phyloP scores from a whole-genome alignment of 2,888 invertebrate genomes.

The Leistus spinibarbis region DNA sequence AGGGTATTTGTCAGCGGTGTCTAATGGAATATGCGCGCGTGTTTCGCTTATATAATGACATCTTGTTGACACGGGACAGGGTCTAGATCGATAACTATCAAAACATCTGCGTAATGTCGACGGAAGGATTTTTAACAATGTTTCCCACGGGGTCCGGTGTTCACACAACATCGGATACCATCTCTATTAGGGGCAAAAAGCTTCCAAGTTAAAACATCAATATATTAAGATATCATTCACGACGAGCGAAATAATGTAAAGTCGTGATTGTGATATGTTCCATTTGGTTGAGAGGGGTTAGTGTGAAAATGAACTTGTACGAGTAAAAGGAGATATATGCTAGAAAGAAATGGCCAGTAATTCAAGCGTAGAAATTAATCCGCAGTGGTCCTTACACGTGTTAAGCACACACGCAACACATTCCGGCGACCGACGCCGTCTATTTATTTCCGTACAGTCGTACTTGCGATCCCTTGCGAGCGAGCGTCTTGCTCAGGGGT shows the following conservation, averaged over 20 bases:
- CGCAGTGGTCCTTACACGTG: constrained; percentile 16
- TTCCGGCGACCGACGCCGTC: constrained; percentile 9
- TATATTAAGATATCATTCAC: too few relatives aligned
- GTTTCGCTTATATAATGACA: constrained; percentile 11
- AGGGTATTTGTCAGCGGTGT: constrained; percentile 18
- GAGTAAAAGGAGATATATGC: constrained; percentile 18
- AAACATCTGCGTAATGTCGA: constrained; percentile 1
- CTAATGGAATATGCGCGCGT: constrained; percentile 11
- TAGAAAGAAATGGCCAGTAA: constrained; percentile 26
- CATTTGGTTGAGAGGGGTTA: neutral
- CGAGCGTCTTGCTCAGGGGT: neutral
- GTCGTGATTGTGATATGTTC: neutral
- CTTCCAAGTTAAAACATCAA: too few relatives aligned
- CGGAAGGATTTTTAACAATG: neutral
- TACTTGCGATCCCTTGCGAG: neutral
- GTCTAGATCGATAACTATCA: constrained; percentile 12
- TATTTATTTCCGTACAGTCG: constrained; percentile 3
- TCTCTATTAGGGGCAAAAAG: too few relatives aligned
- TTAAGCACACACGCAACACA: constrained; percentile 10
- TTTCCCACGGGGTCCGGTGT: neutral
- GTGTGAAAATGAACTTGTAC: constrained; percentile 12
- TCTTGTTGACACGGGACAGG: neutral
- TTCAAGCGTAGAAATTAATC: constrained; percentile 24
- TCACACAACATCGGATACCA: too few relatives aligned
- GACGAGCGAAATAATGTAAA: too few relatives aligned